Base-by-base conservation (phyloP, 1,140 invertebrate genomes). In the Oreohelix idahoensis region DNA sequence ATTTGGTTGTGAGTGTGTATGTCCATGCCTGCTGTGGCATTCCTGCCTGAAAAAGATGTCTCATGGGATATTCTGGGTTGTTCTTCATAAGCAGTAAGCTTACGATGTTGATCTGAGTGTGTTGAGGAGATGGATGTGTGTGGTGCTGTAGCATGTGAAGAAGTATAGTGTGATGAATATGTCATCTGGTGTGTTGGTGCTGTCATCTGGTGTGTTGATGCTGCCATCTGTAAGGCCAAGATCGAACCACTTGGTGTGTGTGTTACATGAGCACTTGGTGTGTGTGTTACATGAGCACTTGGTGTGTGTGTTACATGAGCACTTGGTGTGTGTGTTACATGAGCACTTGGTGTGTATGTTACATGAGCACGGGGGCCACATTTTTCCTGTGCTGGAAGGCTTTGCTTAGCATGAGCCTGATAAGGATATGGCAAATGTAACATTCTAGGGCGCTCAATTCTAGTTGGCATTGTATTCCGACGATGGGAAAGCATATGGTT, bases 401-500 rank as follows among this genome's bases (percentile, higher is more conserved):
- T 66, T 23, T 66, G 63, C 5, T 66, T 66, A 29, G 63, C 1
- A 32, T 32, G n/a, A 2, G 20, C 8, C 29, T 35, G 63, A 66
- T 17, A 32, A 8, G 63, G 63, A 66, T 66, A 66, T 17, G 63
- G 63, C 29, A 66, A 32, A 35, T 32, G 63, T 32, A 66, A 66
- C 1, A 66, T 32, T 32, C 29, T 32, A 32, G 63, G 63, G 11
- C 17, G 29, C n/a, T 66, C 63, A 66, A 66, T 4, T 66, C 20
- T 66, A 17, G 63, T 32, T 66, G 63, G 63, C 63, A 66, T 66
- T 66, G 63, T 66, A 66, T 66, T 66, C 11, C 63, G n/a, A 11
- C 63, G 63, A 66, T 32, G 20, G 29, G 17, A 66, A 29, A 8
- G 29, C 29, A 8, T 32, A 5, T 66, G 63, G 8, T 23, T n/a